Evolutionary conservation across 53 echinoderm and acorn worm genomes (phyloP), one percentile per base, ranked within the genome.

Genomic region (Echinarachnius parma): DNA sequence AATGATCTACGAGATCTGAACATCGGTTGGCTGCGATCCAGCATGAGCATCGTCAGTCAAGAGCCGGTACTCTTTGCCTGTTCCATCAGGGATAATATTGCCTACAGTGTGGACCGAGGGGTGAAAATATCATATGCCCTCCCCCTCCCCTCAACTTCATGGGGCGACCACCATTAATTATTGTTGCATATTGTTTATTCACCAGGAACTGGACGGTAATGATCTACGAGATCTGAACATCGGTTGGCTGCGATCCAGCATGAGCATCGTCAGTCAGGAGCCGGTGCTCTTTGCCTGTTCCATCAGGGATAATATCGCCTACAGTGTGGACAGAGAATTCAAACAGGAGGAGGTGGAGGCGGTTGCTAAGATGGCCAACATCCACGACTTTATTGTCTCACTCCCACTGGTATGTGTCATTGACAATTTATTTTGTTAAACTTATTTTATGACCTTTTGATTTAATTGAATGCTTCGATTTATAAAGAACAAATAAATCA

Each of bases 211-310:
- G 23, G 87, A 87, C 35, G 87, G 82, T 8, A 78, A 32, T 5
- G 78, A 83, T 30, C 78, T 78, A 26, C 61, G 48, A 58, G 31
- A 65, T 3, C 69, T 82, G n/a, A 87, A 87, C 57, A 36, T 87
- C n/a, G n/a, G n/a, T n/a, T 87, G 87, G 87, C 62, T 87, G 14
- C 27, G 87, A 32, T 78, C 87, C 37, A 82, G 59, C 49, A 87
- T 87, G 87, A 82, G 87, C 36, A 64, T 87, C 2, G 87, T 87
- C 1, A 87, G 87, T 52, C 87, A 87, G 59, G 87, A 87, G 60
- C 87, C 87, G 0, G 49, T 87, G 25, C 49, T 87, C 20, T 87
- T 87, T 82, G 82, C 82, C 1, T 82, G 80, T 24, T 82, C 82
- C 30, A 82, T 87, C 59, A 53, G 58, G 45, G 87, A 87, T 22